Base-by-base conservation (phyloP, 2,797 vertebrate species). In the Acomys russatus region DNA sequence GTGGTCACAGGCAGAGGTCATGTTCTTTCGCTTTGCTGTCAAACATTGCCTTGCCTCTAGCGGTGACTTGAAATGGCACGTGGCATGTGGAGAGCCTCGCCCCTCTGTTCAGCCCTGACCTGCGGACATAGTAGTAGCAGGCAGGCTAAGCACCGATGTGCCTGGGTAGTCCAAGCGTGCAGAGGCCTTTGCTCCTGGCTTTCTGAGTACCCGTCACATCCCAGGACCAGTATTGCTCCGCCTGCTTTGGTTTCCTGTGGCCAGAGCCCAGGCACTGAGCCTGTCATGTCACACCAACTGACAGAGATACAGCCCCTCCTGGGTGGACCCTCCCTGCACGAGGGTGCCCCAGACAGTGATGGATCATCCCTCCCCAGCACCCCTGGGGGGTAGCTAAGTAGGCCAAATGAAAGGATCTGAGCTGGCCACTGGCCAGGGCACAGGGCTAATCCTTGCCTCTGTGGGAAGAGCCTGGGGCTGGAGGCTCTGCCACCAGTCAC, bases 401-500 rank as follows among this genome's bases (percentile, higher is more conserved):
- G 97, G 98, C 98, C 97, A 96, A 96, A 97, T 94, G 97, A 84
- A 0, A 96, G 76, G 94, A 98, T 94, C 18, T 0, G 94, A 96
- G 95, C 76, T 96, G 98, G 97, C 98, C 38, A 38, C 95, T 87
- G 91, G 97, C 98, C 98, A 98, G 98, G 97, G 95, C 0, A 0
- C 97, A 73, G 84, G 97, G 94, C 61, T 91, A 96, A 98, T 95
- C 95, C 12, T 22, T 28, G 90, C 83, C 95, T 97, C 97, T 90
- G 89, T 94, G 94, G 94, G 97, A 95, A 80, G 92, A 86, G 97
- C 97, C 96, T 85, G 85, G 15, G 88, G 95, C 92, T 64, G 1
- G 87, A 97, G 93, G 96, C 91, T 95, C 95, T 97, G 96, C 91
- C 96, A 96, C 97, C 96, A 86, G 97, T 87, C 77, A 30, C 30